A percentile compares a stretch with the other conserved stretches of the same genome.
Evolutionary conservation across 1,140 invertebrate genomes (phyloP).

Genomic region (Gryllus bimaculatus): DNA sequence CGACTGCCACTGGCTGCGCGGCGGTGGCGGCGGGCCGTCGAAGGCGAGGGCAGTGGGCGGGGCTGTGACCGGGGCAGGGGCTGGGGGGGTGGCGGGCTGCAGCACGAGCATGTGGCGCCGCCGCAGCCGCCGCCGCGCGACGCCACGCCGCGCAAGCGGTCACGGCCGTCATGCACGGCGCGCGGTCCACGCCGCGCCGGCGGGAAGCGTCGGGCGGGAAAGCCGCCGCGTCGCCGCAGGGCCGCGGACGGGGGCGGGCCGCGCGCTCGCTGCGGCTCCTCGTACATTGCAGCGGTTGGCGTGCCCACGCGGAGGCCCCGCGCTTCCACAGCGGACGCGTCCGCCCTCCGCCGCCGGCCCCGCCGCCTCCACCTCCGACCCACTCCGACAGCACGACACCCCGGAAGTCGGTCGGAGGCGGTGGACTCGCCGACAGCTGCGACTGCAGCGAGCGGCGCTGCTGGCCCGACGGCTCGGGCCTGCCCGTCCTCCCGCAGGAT

Average conservation of each 20-base stretch:
- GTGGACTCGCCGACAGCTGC: neutral
- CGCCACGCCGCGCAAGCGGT: too few species aligned
- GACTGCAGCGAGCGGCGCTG: neutral
- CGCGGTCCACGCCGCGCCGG: neutral
- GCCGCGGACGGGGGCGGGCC: too few species aligned
- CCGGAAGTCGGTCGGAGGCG: neutral
- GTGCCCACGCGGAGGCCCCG: neutral
- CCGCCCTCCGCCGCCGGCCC: neutral
- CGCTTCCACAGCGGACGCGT: neutral
- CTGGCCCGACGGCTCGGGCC: neutral
- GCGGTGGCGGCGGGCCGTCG: too few species aligned
- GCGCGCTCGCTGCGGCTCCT: too few species aligned
- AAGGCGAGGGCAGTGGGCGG: too few species aligned
- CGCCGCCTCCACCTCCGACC: neutral
- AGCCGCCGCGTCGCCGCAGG: too few species aligned
- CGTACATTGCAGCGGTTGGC: neutral
- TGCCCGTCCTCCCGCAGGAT: constrained; percentile 36
- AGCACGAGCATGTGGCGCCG: too few species aligned
- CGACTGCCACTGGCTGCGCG: neutral
- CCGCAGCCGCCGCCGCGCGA: too few species aligned
- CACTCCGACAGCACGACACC: neutral
- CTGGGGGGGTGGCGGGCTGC: too few species aligned
- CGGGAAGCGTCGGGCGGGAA: too few species aligned
- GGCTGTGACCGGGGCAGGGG: too few species aligned
- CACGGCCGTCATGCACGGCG: neutral